phyloP scores from a whole-genome alignment of 2,797 vertebrate species.

The Melanotaenia pygmaea region DNA sequence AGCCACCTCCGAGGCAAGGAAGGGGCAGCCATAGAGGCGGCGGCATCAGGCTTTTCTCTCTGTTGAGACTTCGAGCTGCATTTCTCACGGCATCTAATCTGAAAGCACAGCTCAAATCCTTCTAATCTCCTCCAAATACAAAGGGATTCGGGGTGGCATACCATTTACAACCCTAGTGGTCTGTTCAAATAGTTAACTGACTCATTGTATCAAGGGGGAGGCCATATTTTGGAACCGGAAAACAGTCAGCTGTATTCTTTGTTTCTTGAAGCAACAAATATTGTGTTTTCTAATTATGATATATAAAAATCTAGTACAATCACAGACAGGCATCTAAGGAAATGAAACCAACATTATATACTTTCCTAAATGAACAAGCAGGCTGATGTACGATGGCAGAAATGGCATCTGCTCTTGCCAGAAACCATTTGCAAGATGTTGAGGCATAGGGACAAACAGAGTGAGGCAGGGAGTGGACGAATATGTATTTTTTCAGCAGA shows the following conservation, averaged over 20 bases:
- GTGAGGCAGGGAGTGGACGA: slow-evolving; percentile 51
- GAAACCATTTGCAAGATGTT: slow-evolving; percentile 66
- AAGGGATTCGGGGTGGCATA: slow-evolving; percentile 62
- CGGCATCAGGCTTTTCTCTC: slow-evolving; percentile 48
- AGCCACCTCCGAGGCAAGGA: slow-evolving; percentile 62
- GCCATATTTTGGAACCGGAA: slow-evolving; percentile 35
- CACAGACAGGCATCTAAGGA: slow-evolving; percentile 34
- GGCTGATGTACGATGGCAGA: slow-evolving; percentile 53
- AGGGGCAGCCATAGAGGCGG: slow-evolving; percentile 40
- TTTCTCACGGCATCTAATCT: slow-evolving; percentile 83
- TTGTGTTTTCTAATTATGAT: slow-evolving; percentile 28
- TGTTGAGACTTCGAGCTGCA: slow-evolving; percentile 67
- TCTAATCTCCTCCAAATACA: slow-evolving; percentile 77
- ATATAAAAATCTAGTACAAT: slow-evolving; percentile 32
- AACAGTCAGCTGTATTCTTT: slow-evolving; percentile 11
- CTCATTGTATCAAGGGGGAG: slow-evolving; percentile 46
- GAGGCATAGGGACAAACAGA: slow-evolving; percentile 38
- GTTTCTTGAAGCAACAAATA: slow-evolving; percentile 2
- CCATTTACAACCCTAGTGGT: slow-evolving; percentile 63
- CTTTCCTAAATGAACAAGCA: slow-evolving; percentile 43
- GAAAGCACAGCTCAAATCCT: slow-evolving; percentile 73
- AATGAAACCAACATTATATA: slow-evolving; percentile 40
- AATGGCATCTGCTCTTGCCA: slow-evolving; percentile 60
- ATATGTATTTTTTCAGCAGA: slow-evolving; percentile 72
- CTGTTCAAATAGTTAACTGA: slow-evolving; percentile 67